Evolutionary conservation across 2,888 invertebrate genomes (phyloP).

Genomic region (Pardosa pseudoannulata): DNA sequence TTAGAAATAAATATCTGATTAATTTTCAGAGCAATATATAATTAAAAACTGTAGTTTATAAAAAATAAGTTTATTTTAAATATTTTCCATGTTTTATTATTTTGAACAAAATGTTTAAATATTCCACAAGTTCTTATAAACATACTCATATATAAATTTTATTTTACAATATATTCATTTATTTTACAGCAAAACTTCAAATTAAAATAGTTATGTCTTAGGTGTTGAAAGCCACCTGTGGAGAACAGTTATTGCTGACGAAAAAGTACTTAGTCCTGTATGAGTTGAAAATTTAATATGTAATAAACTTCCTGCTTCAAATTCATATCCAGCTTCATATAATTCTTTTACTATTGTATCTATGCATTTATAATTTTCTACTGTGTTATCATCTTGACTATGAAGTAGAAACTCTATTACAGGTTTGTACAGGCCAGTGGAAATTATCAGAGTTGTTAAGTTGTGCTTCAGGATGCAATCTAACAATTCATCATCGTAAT

Average conservation of each 20-base stretch:
- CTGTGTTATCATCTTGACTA: constrained; percentile 46
- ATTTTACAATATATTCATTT: constrained; percentile 25
- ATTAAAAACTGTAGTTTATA: no score
- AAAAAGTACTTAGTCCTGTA: constrained; percentile 53
- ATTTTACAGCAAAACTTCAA: constrained; percentile 34
- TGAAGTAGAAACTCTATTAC: constrained; percentile 56
- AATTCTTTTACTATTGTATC: constrained; percentile 50
- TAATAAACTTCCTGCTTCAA: constrained; percentile 58
- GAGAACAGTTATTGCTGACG: constrained; percentile 43
- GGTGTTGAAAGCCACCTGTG: constrained; percentile 28
- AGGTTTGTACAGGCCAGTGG: constrained; percentile 53
- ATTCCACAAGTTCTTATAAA: no score
- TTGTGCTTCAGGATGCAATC: constrained; percentile 38
- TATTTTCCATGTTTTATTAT: no score
- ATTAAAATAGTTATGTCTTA: constrained; percentile 22
- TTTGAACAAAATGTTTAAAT: no score
- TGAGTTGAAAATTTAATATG: constrained; percentile 45
- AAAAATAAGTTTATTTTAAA: no score
- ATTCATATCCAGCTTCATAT: constrained; percentile 41
- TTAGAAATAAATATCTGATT: no score
- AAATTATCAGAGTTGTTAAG: constrained; percentile 28
- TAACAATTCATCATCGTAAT: constrained; percentile 60
- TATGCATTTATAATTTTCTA: constrained; percentile 39
- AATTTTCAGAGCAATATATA: no score
- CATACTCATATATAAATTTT: no score